Percentiles rank a stretch among this genome's conserved stretches.
phyloP scores from a whole-genome alignment of 2,113 vertebrate genomes.

The Bos javanicus region DNA sequence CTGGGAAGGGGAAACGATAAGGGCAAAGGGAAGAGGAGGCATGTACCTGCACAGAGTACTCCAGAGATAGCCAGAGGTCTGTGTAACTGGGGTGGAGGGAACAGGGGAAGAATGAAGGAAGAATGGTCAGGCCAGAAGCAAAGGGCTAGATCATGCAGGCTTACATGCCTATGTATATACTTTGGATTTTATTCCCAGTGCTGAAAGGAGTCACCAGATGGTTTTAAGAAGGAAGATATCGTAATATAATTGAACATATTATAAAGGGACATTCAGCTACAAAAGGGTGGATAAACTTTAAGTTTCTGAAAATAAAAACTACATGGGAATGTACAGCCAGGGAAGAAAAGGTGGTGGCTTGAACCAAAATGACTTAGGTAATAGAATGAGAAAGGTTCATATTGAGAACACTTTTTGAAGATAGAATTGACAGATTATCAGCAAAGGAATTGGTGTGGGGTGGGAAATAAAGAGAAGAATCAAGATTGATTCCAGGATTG shows the following conservation, averaged over 20 bases:
- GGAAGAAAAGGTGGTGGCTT: not conserved
- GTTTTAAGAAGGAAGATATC: not conserved
- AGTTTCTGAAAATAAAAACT: not conserved
- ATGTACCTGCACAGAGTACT: not conserved
- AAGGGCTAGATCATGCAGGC: no score
- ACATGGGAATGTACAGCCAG: not conserved
- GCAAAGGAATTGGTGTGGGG: not conserved
- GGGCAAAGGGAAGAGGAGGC: not conserved
- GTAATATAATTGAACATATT: not conserved
- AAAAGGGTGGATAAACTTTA: not conserved
- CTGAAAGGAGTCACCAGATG: not conserved
- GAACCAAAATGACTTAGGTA: not conserved
- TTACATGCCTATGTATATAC: not conserved
- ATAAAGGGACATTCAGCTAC: not conserved
- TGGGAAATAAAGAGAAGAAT: not conserved
- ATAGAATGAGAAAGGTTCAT: not conserved
- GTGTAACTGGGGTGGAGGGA: no score
- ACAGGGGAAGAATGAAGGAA: not conserved
- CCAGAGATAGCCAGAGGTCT: not conserved
- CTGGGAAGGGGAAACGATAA: not conserved
- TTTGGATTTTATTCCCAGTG: not conserved
- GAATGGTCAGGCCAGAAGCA: not conserved
- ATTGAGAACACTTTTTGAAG: not conserved
- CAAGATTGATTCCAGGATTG: not conserved
- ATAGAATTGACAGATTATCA: not conserved